Evolutionary conservation across 2,888 invertebrate genomes (phyloP).

Genomic region (Microctonus brassicae): DNA sequence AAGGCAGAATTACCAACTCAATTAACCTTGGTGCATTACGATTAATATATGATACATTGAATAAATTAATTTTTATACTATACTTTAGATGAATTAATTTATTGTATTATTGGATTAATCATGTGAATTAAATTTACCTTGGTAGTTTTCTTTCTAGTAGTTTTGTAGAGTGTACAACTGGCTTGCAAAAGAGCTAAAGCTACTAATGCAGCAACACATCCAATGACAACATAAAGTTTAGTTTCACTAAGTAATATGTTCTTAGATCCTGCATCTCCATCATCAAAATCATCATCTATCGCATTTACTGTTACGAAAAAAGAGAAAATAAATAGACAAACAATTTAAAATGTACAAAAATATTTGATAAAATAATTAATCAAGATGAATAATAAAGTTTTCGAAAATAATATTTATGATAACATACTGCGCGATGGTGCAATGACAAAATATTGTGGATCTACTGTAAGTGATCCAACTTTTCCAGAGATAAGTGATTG

Average conservation of each 20-base stretch:
- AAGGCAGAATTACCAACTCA: neutral
- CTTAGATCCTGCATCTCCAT: slow-evolving; percentile 45
- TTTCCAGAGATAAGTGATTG: slow-evolving; percentile 81
- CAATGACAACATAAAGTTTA: slow-evolving; percentile 86
- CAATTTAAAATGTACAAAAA: slow-evolving; percentile 37
- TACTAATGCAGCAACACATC: slow-evolving; percentile 84
- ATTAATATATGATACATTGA: neutral
- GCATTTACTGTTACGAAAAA: slow-evolving; percentile 73
- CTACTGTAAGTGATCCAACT: slow-evolving; percentile 84
- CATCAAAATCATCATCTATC: slow-evolving; percentile 51
- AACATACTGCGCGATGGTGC: slow-evolving; percentile 78
- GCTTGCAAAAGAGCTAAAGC: slow-evolving; percentile 87
- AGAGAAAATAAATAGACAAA: too few relatives aligned
- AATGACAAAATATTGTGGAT: slow-evolving; percentile 84
- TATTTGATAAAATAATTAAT: neutral
- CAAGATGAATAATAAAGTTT: slow-evolving; percentile 8
- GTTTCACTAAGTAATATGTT: slow-evolving; percentile 78
- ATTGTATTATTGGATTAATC: neutral
- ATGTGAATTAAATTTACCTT: slow-evolving; percentile 78
- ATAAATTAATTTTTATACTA: neutral
- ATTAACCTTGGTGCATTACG: neutral
- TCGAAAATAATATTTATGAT: neutral
- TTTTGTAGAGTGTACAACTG: slow-evolving; percentile 83
- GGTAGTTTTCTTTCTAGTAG: slow-evolving; percentile 72
- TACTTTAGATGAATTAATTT: neutral